Evolutionary conservation across 2,797 vertebrate genomes (phyloP), one percentile per base, ranked within the genome.

Genomic region (Tolypeutes matacus): DNA sequence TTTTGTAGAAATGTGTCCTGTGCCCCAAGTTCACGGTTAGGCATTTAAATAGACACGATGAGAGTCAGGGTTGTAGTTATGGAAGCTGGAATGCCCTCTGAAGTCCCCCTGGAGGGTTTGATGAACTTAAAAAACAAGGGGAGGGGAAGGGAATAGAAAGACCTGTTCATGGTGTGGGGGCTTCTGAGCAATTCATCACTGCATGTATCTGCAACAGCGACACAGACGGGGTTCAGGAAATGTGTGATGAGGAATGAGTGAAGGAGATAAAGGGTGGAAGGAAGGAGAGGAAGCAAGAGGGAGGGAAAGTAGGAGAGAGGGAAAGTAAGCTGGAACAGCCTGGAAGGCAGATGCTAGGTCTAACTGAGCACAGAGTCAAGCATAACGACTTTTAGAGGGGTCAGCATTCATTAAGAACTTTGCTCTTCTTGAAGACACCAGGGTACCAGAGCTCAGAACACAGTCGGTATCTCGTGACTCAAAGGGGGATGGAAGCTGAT

Each of bases 301-400:
- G 2, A 3, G 34, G 53, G 34, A 56, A 18, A 42, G 8, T 13
- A 25, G 17, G 2, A 84, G 29, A 46, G 31, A 23, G 39, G 9
- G 5, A 31, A 15, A 27, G 10, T 20, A 69, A 96, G 72, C 49
- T 78, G 53, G 25, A 60, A 9, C 39, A 92, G 73, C 64, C 94
- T 69, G 86, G 87, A 96, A 83, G 7, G 21, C 69, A 93, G 73
- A 78, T 89, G n/a, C 62, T 95, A 29, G 14, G 29, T 78, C 39
- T 31, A 67, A 23, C 25, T 83, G 90, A 94, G 36, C 49, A 21
- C 70, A 89, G 78, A 69, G 93, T 72, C 3, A 0, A 29, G 17
- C 39, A 62, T 80, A 91, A 31, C 84, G 82, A 77, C 3, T 96
- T 82, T 18, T 65, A 13, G 62, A 36, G 67, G 46, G 34, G n/a